A percentile compares a stretch with the other conserved stretches of the same genome.
Conservation (phyloP, 2,797 vertebrate genomes). For the Coregonus sp. region DNA sequence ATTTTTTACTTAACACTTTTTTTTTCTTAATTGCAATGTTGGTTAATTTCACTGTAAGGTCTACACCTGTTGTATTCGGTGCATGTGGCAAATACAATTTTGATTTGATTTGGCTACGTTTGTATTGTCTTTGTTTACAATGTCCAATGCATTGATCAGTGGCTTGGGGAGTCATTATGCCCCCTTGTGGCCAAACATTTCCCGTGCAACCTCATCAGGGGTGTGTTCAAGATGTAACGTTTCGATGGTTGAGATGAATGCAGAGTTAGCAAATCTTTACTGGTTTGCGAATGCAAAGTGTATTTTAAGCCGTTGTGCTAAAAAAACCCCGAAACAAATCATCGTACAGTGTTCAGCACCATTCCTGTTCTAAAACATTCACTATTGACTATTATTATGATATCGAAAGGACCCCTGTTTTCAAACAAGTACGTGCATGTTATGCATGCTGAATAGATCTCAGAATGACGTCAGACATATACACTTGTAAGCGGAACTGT, state of each 20-base stretch:
- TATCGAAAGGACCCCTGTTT: neutral
- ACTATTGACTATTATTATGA: neutral
- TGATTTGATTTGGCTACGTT: too few species aligned
- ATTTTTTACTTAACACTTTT: too few species aligned
- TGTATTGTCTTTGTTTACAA: too few species aligned
- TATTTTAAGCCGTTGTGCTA: neutral
- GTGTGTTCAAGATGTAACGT: neutral
- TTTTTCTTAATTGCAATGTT: too few species aligned
- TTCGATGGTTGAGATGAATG: neutral
- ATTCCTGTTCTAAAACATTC: neutral
- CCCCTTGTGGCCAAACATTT: neutral
- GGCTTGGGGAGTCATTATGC: neutral
- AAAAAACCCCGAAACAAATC: neutral
- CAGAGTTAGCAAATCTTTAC: neutral
- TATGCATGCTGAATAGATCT: neutral
- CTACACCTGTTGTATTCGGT: too few species aligned
- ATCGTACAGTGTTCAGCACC: neutral
- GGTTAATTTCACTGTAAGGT: too few species aligned
- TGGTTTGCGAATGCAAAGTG: too few species aligned
- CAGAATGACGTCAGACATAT: slow-evolving; percentile 1
- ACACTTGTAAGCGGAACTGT: neutral
- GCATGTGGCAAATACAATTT: too few species aligned
- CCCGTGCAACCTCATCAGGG: neutral
- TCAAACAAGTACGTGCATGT: neutral
- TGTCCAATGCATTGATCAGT: too few species aligned